Evolutionary conservation across 2,888 invertebrate species (phyloP).

Genomic region (Isotomurus palustris): DNA sequence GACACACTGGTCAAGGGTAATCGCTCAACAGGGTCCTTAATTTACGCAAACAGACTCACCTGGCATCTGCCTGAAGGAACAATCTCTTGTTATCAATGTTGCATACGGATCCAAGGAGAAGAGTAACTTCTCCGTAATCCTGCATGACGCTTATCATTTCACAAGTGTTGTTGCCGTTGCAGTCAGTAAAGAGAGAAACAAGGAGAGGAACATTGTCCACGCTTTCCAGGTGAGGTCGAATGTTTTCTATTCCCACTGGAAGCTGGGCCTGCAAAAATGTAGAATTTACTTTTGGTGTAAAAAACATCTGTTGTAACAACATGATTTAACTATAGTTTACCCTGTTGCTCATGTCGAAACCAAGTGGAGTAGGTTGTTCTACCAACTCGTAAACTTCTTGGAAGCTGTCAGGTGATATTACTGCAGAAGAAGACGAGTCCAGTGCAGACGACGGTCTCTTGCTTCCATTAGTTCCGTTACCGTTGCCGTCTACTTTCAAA

Average conservation of each 20-base stretch:
- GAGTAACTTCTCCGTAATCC: conserved; percentile 92
- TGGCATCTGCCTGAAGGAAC: conserved; percentile 90
- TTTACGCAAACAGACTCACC: conserved; percentile 52
- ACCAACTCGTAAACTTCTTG: conserved; percentile 43
- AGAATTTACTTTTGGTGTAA: neutral
- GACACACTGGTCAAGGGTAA: neutral
- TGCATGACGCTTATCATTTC: conserved; percentile 95
- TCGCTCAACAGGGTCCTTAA: neutral
- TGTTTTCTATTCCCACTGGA: conserved; percentile 89
- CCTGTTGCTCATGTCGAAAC: conserved; percentile 88
- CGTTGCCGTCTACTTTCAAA: neutral
- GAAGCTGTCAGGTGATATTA: conserved; percentile 35
- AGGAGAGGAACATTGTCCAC: conserved; percentile 97
- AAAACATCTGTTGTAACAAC: conserved; percentile 1
- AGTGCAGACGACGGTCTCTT: neutral
- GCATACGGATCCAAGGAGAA: conserved; percentile 86
- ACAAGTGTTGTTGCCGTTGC: conserved; percentile 81
- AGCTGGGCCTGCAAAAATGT: conserved; percentile 69
- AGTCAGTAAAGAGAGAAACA: conserved; percentile 96
- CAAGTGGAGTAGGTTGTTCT: conserved; percentile 69
- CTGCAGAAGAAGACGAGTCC: conserved; percentile 27
- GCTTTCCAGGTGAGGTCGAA: conserved; percentile 87
- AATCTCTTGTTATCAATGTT: conserved; percentile 85
- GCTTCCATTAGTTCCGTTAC: neutral
- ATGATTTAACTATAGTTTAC: conserved; percentile 54